Evolutionary conservation across 1,140 invertebrate species (phyloP).

Genomic region (Musca domestica): DNA sequence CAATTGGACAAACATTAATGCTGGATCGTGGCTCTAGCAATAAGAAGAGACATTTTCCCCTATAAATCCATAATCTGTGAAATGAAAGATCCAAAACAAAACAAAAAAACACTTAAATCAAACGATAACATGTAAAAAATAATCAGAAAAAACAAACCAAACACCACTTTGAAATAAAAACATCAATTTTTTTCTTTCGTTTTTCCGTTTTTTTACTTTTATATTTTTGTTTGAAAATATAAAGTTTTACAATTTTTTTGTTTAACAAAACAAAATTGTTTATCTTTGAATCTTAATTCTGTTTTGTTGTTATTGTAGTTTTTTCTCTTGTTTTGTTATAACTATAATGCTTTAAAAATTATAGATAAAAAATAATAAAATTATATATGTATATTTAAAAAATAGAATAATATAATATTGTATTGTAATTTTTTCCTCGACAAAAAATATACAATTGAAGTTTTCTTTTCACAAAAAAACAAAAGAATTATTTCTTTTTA

Average conservation of each 20-base stretch:
- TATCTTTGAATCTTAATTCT: conserved; percentile 6
- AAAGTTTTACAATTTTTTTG: conserved; percentile 20
- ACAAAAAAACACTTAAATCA: background rate
- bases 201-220: conserved; percentile 18
- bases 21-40: too few species aligned
- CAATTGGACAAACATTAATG: too few species aligned
- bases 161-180: conserved; percentile 1
- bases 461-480: too few species aligned
- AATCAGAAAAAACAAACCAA: conserved; percentile 10
- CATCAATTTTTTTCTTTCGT: conserved; percentile 13
- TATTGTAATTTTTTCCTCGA: conserved; percentile 32
- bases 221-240: conserved; percentile 20
- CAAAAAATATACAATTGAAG: conserved; percentile 26
- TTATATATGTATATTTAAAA: conserved; percentile 12
- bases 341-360: conserved; percentile 21
- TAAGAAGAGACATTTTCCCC: too few species aligned
- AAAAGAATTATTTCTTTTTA: conserved; percentile 24
- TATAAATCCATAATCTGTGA: background rate
- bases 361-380: conserved; percentile 22
- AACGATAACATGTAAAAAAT: background rate
- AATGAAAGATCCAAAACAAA: background rate
- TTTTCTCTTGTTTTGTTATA: conserved; percentile 16
- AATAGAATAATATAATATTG: conserved; percentile 27
- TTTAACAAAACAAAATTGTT: conserved; percentile 16
- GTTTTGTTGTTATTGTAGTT: background rate